A percentile compares a stretch with the other conserved stretches of the same genome.
Evolutionary conservation across 2,113 vertebrate species (phyloP).

Genomic region (Phycodurus eques): DNA sequence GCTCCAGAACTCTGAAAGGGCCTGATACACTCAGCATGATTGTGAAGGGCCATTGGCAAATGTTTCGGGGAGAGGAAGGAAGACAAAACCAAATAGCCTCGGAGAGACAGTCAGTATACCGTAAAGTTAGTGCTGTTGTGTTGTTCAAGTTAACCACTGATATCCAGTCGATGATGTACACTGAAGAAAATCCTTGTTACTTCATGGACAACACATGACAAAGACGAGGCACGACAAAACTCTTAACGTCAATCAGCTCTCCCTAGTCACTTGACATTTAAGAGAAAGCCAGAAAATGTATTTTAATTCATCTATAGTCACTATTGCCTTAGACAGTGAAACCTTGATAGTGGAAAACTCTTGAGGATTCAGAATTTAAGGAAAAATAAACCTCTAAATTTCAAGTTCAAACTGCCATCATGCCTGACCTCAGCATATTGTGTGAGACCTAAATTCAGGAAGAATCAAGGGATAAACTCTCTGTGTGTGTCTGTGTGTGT

Average conservation of each 20-base stretch:
- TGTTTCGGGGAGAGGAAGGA: constrained; percentile 36
- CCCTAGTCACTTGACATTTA: constrained; percentile 58
- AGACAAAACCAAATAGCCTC: constrained; percentile 49
- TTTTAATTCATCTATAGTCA: background rate
- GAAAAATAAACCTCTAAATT: background rate
- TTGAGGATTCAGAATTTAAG: background rate
- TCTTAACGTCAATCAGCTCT: constrained; percentile 52
- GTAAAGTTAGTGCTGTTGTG: constrained; percentile 22
- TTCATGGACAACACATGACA: constrained; percentile 18
- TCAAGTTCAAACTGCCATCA: background rate
- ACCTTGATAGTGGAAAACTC: background rate
- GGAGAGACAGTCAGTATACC: constrained; percentile 35
- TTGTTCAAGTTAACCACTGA: constrained; percentile 8
- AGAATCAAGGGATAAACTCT: background rate
- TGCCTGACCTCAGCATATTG: constrained; percentile 2
- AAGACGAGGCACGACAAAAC: constrained; percentile 12
- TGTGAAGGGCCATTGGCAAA: constrained; percentile 51
- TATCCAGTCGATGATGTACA: constrained; percentile 28
- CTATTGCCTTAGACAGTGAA: background rate
- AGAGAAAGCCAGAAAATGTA: background rate
- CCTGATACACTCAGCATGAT: constrained; percentile 57
- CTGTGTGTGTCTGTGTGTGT: background rate
- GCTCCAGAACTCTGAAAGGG: constrained; percentile 55
- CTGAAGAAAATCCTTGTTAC: constrained; percentile 26
- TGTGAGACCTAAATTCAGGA: background rate